Evolutionary conservation across 2,113 vertebrate species (phyloP), one percentile per base, ranked within the genome.

Genomic region (Panurus biarmicus): DNA sequence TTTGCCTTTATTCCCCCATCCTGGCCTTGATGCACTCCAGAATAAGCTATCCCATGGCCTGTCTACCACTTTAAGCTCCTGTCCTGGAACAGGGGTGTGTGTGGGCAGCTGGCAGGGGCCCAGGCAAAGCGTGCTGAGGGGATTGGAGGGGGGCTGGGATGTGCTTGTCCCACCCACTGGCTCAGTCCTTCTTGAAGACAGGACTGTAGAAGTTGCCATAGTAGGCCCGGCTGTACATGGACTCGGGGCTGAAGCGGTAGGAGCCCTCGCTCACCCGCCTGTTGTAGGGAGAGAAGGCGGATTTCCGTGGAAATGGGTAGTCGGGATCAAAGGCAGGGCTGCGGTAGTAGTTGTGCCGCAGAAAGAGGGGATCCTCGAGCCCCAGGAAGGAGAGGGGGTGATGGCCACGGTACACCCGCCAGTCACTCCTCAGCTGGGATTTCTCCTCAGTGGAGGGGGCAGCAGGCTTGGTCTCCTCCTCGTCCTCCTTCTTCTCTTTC

Each of bases 131-230:
- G 1, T 96, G 89, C 84, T 89, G 53, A 36, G 54, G 22, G 13
- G 6, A 5, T 36, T 13, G 28, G 22, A 73, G 29, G 3, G 44
- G 24, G 22, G 13, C 14, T 5, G 44, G 50, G 7, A 13, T 21
- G 64, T 1, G 2, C 48, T 73, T 0, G 1, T 51, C 33, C 73
- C 24, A 3, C 15, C 36, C 0, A 0, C 29, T 3, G 0, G 14
- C 84, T 98, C 96, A 98, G 94, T 98, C 97, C 88, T 98, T 98
- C 93, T 98, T 98, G 93, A 94, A 90, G 65, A 87, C 56, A 8
- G 96, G 95, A 48, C 31, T 92, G 86, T 98, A 96, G 75, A 96
- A 66, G 64, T 93, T 96, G 91, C n/a, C 20, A 16, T 97, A 97
- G 87, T 97, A 97, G 14, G 96, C 71, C 12, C 97, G 97, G 81